A percentile compares a stretch with the other conserved stretches of the same genome.
phyloP scores from a whole-genome alignment of 2,113 vertebrate genomes.

The Glaucomys volans region DNA sequence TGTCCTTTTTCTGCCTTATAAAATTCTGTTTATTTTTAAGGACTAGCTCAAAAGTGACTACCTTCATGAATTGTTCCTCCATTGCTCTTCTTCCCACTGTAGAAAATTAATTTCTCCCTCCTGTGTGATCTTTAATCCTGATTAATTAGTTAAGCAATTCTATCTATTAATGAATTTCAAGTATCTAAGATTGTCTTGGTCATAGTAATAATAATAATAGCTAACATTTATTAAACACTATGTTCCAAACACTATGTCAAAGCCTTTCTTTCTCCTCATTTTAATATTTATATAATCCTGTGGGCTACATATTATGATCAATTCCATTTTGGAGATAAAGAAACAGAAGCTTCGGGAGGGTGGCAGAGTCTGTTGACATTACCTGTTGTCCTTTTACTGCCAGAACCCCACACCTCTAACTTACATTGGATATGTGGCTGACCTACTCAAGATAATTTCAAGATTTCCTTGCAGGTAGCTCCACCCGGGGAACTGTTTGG shows the following conservation, averaged over 20 bases:
- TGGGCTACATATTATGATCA: neutral
- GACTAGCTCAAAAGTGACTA: neutral
- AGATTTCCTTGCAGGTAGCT: neutral
- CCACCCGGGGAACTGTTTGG: neutral
- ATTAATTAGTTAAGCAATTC: neutral
- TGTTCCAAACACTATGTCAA: neutral
- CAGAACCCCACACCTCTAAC: accelerated
- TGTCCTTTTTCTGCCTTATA: neutral
- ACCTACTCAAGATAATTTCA: neutral
- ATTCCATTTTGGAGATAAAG: neutral
- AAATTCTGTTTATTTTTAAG: conserved; percentile 36
- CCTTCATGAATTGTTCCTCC: neutral
- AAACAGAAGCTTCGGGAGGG: neutral
- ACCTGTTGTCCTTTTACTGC: neutral
- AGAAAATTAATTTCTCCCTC: neutral
- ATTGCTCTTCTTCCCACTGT: neutral
- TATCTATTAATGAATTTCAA: neutral
- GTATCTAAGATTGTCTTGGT: conserved; percentile 44
- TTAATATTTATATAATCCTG: neutral
- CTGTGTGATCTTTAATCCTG: neutral
- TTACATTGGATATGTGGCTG: neutral
- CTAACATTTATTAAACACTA: conserved; percentile 20
- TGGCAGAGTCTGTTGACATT: neutral
- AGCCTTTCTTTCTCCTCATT: neutral
- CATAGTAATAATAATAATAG: conserved; percentile 50